phyloP scores from a whole-genome alignment of 2,888 invertebrate species.

The Drosophila tripunctata region DNA sequence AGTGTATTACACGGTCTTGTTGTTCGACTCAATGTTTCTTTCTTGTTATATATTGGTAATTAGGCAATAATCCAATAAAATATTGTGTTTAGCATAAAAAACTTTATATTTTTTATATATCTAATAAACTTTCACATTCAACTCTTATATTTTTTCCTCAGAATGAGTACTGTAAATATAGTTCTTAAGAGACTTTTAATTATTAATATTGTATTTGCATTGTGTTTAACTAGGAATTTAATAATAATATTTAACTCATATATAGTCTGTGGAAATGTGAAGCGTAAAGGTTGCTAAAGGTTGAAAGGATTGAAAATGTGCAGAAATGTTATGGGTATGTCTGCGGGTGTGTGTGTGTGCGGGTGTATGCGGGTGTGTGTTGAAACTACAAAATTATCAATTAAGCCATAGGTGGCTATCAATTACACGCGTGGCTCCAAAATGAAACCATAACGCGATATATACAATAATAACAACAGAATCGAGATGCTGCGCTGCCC shows the following conservation, averaged over 20 bases:
- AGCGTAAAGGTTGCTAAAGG: constrained; percentile 15
- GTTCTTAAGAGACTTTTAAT: no score
- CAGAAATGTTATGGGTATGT: constrained; percentile 6
- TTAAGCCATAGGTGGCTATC: constrained; percentile 72
- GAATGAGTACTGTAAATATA: no score
- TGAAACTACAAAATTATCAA: constrained; percentile 72
- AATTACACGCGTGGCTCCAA: constrained; percentile 70
- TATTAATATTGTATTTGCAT: no score
- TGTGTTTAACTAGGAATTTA: constrained; percentile 9
- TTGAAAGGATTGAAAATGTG: constrained; percentile 22
- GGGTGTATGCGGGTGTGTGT: constrained; percentile 21
- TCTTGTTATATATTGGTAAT: no score
- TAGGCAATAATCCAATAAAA: no score
- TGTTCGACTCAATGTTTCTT: no score
- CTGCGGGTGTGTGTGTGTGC: background rate
- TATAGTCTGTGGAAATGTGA: constrained; percentile 33
- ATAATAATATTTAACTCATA: constrained; percentile 25
- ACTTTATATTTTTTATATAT: no score
- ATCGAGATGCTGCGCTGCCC: constrained; percentile 51
- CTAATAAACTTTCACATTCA: no score
- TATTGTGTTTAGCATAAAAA: no score
- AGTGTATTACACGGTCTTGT: no score
- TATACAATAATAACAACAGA: constrained; percentile 41
- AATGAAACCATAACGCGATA: constrained; percentile 73
- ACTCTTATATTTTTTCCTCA: no score